Conservation (phyloP, 2,113 vertebrate genomes). For the Amphiprion ocellaris region DNA sequence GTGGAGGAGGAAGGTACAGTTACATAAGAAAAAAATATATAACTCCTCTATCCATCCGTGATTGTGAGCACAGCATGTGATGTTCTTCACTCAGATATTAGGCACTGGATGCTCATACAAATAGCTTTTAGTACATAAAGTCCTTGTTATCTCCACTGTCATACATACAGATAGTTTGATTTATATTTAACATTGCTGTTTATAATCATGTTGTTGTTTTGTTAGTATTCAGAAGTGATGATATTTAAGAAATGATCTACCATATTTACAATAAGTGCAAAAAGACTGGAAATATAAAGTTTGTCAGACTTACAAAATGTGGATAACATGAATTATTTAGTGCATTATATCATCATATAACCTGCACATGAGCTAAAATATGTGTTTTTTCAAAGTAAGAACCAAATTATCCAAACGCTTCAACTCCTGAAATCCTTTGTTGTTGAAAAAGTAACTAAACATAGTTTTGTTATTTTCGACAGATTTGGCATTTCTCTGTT, state of each 20-base stretch:
- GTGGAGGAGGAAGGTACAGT: constrained; percentile 65
- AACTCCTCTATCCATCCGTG: constrained; percentile 17
- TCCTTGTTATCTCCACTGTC: too few relatives aligned
- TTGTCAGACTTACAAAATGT: too few relatives aligned
- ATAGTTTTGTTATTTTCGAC: constrained; percentile 4
- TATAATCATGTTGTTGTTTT: too few relatives aligned
- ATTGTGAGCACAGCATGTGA: constrained; percentile 41
- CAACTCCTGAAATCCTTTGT: neutral
- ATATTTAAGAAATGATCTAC: too few relatives aligned
- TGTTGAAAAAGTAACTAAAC: constrained; percentile 26
- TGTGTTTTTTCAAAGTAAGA: neutral
- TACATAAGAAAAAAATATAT: constrained; percentile 65
- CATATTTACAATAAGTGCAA: too few relatives aligned
- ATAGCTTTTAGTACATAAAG: neutral
- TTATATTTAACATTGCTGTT: too few relatives aligned
- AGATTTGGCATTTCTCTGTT: constrained; percentile 6
- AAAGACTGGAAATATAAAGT: too few relatives aligned
- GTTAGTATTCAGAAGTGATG: too few relatives aligned
- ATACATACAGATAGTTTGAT: too few relatives aligned
- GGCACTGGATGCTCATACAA: neutral
- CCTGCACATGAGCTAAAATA: neutral
- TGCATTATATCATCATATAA: neutral
- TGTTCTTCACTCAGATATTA: constrained; percentile 30
- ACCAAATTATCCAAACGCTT: neutral
- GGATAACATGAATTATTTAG: neutral